Evolutionary conservation across 2,113 vertebrate genomes (phyloP).

Genomic region (Prionailurus bengalensis): DNA sequence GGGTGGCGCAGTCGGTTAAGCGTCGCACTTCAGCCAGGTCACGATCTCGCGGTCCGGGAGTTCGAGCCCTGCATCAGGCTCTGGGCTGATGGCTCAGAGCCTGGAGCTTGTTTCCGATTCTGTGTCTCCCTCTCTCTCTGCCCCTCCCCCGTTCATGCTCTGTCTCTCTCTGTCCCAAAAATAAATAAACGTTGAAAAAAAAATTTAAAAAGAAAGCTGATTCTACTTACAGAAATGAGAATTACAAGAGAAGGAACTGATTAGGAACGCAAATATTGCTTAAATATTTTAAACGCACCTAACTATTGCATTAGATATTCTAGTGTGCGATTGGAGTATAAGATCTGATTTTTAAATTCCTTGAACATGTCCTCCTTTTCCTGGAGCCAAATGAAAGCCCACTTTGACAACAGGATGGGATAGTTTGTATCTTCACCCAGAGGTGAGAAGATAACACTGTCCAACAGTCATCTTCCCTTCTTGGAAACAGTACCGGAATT

Average conservation of each 20-base stretch:
- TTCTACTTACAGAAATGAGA: not conserved
- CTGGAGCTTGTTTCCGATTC: no score
- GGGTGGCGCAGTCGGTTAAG: no score
- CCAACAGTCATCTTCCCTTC: not conserved
- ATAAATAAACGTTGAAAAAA: no score
- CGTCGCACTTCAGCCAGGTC: no score
- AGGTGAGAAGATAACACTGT: not conserved
- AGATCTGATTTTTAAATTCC: not conserved
- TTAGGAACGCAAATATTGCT: not conserved
- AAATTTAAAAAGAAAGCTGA: not conserved
- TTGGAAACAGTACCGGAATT: not conserved
- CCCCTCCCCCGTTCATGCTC: no score
- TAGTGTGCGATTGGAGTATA: not conserved
- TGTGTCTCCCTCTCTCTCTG: no score
- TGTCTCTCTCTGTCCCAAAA: no score
- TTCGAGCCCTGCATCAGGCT: no score
- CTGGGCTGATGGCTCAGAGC: no score
- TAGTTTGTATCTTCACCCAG: not conserved
- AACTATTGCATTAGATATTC: not conserved
- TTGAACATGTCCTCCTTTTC: not conserved
- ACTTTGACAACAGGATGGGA: not conserved
- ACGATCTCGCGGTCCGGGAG: no score
- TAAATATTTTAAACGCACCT: slow-evolving; percentile 21
- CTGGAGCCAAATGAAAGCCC: not conserved
- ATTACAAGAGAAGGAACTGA: not conserved